Conservation (phyloP, 2,888 invertebrate species). For the Caenorhabditis sp. region DNA sequence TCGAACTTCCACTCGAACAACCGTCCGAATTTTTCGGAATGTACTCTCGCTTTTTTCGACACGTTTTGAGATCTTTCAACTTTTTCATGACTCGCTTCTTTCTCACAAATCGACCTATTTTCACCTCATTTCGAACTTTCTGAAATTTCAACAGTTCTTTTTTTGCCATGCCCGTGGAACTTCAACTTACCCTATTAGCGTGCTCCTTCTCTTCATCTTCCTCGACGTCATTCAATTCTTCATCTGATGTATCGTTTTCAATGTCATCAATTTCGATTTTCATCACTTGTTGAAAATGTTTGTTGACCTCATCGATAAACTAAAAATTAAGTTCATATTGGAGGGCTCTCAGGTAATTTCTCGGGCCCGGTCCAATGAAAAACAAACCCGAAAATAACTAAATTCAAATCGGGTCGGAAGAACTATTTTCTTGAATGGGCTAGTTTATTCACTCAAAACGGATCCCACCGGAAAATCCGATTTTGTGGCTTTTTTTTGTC, state of each 20-base stretch:
- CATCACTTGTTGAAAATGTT: background rate
- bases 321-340: background rate
- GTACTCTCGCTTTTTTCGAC: background rate
- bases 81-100: background rate
- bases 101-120: background rate
- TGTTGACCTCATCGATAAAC: background rate
- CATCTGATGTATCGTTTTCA: background rate
- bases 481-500: no score
- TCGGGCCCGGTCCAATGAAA: no score
- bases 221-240: background rate
- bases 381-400: no score
- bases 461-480: no score
- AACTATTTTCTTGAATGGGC: no score
- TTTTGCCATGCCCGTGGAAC: background rate
- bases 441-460: no score
- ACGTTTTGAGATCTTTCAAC: background rate
- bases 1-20: background rate
- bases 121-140: background rate
- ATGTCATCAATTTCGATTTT: background rate
- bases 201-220: background rate
- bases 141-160: background rate
- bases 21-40: background rate
- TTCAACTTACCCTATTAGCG: background rate
- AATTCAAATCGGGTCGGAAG: no score
- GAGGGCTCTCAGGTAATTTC: no score